Base-by-base conservation (phyloP, 1,140 invertebrate genomes). In the Eufriesea mexicana region DNA sequence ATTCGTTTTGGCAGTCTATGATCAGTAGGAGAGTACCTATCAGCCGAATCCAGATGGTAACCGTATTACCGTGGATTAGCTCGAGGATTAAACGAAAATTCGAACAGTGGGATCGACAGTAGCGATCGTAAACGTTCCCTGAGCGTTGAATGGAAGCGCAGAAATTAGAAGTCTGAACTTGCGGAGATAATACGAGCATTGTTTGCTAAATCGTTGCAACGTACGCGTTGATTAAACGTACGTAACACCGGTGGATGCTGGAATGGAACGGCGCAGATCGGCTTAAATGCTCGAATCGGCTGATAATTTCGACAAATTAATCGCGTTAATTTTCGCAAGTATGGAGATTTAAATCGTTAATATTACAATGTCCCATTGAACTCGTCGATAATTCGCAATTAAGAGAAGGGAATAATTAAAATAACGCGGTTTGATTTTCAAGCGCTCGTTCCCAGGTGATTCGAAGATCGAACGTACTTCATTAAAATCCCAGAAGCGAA, bases 61-160 rank as follows among this genome's bases (percentile, higher is more conserved):
- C 45, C 16, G 5, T 20, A 20, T 54, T 14, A 20, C 5, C 12
- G 28, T 20, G 28, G 51, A 35, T 35, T 72, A 55, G 55, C 25
- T 18, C 23, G 64, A 20, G n/a, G 64, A 28, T 71, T 71, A 51
- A 71, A 71, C 25, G n/a, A 51, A 71, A 71, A 47, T 74, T 47
- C 23, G 42, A 57, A 57, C 28, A 28, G 35, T 9, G 18, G 25
- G 35, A 20, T 42, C 68, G 68, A 71, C 47, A 6, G 35, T 20
- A 2, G 25, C 9, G 47, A 73, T 28, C 18, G 25, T 49, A 18
- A 25, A 18, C 54, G 23, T 45, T 59, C 35, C n/a, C 45, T n/a
- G 20, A 9, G 14, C 35, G 20, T 61, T 61, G 16, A 28, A 61
- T 28, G 4, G 28, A 20, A 1, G 49, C 59, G 47, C 45, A 23